These are phyloP conservation scores for Camelus bactrianus DNA, from an alignment of 2,113 vertebrate species.

Conservation along the genomic window DNA sequence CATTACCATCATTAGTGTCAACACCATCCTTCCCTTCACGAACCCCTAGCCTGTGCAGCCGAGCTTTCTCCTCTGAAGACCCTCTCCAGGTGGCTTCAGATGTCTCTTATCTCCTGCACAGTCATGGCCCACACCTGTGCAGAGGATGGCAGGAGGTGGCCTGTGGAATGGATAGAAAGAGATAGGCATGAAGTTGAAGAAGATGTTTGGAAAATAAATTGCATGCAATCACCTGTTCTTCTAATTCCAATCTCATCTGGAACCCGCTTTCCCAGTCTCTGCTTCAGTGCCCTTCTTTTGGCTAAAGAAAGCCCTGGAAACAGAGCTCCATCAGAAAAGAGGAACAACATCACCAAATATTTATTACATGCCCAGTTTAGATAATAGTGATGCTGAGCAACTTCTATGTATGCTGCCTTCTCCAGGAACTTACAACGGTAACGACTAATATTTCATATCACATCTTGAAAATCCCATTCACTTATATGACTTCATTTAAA, in stretches of 20 bases:
- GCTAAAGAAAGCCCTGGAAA: constrained; percentile 23
- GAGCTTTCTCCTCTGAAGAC: constrained; percentile 43
- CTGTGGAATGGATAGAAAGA: constrained; percentile 54
- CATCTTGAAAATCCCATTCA: background rate
- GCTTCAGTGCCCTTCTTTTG: constrained; percentile 55
- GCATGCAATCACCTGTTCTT: constrained; percentile 73
- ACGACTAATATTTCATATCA: background rate
- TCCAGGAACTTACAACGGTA: background rate
- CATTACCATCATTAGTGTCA: background rate
- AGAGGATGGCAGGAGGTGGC: background rate
- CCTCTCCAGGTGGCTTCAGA: background rate
- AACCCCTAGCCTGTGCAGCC: background rate
- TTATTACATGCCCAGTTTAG: background rate
- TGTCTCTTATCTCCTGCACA: background rate
- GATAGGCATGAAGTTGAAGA: background rate
- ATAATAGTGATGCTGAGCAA: background rate
- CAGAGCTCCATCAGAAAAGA: background rate
- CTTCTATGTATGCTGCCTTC: background rate
- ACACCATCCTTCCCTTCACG: background rate
- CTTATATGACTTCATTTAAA: background rate
- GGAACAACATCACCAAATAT: background rate
- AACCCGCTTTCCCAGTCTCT: background rate
- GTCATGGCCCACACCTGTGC: background rate
- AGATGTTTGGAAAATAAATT: constrained; percentile 74
- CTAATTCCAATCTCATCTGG: constrained; percentile 48